These are phyloP conservation scores for Criorhina ranunculi DNA, from an alignment of 2,888 invertebrate genomes.

Conservation along the genomic window DNA sequence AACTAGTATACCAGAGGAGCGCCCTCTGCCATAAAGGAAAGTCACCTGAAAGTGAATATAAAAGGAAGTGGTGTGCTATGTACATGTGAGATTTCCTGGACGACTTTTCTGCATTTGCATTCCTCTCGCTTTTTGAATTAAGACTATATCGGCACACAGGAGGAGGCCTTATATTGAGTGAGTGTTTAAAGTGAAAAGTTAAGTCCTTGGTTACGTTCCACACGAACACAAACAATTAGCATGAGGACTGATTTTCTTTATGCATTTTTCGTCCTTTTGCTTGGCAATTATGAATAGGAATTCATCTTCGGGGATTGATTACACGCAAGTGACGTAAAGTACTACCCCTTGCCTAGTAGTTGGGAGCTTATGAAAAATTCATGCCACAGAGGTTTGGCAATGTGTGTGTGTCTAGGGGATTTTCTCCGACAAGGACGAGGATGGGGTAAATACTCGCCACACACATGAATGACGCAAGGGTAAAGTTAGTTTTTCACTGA, in stretches of 20 bases:
- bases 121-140: conserved; percentile 40
- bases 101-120: conserved; percentile 66
- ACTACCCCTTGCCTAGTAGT: background rate
- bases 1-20: conserved; percentile 30
- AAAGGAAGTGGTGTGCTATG: conserved; percentile 8
- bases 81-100: conserved; percentile 52
- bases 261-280: conserved; percentile 6
- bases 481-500: conserved; percentile 41
- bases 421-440: conserved; percentile 13
- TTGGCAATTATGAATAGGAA: conserved; percentile 62
- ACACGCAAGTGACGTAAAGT: conserved; percentile 51
- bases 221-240: conserved; percentile 71
- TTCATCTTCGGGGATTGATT: conserved; percentile 68
- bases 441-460: no score
- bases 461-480: background rate
- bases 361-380: conserved; percentile 58
- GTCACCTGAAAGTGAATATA: conserved; percentile 29
- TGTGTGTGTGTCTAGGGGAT: conserved; percentile 14
- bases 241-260: conserved; percentile 19
- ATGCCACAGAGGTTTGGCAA: conserved; percentile 49
- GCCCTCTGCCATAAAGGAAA: conserved; percentile 7
- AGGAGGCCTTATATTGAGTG: conserved; percentile 31
- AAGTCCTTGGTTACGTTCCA: conserved; percentile 35
- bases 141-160: conserved; percentile 40
- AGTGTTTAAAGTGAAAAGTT: conserved; percentile 66